Conservation (phyloP, 2,797 vertebrate species). For the Ceryle rudis region DNA sequence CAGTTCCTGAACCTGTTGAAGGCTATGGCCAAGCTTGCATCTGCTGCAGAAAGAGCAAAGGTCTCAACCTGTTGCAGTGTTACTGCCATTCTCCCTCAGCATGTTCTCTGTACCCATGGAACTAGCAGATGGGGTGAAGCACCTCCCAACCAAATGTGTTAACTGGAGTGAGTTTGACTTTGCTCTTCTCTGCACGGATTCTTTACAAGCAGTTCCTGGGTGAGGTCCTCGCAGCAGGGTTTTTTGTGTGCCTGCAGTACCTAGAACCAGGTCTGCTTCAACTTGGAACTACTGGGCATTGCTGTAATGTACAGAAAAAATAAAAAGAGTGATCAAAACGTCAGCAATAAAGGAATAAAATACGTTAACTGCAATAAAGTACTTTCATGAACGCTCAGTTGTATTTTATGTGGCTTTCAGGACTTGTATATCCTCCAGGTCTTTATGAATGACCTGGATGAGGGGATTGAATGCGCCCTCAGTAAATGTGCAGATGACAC, state of each 20-base stretch:
- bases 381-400: neutral
- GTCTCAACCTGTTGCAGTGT: rapidly evolving
- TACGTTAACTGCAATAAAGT: neutral
- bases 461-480: too few relatives aligned
- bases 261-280: neutral
- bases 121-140: neutral
- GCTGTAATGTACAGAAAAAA: neutral
- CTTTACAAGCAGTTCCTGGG: neutral
- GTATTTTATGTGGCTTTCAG: constrained; percentile 1
- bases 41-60: neutral
- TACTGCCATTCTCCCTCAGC: neutral
- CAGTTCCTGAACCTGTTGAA: neutral
- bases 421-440: neutral
- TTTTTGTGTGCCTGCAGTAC: rapidly evolving
- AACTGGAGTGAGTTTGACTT: neutral
- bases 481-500: too few relatives aligned
- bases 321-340: neutral
- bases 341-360: neutral
- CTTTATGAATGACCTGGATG: neutral
- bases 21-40: too few relatives aligned
- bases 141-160: neutral
- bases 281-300: neutral
- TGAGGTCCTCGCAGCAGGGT: neutral
- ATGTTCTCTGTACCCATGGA: neutral
- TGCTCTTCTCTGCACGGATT: neutral